Percentiles rank a stretch among this genome's conserved stretches.
Conservation (phyloP, 2,113 vertebrate species). For the Fregetta grallaria region DNA sequence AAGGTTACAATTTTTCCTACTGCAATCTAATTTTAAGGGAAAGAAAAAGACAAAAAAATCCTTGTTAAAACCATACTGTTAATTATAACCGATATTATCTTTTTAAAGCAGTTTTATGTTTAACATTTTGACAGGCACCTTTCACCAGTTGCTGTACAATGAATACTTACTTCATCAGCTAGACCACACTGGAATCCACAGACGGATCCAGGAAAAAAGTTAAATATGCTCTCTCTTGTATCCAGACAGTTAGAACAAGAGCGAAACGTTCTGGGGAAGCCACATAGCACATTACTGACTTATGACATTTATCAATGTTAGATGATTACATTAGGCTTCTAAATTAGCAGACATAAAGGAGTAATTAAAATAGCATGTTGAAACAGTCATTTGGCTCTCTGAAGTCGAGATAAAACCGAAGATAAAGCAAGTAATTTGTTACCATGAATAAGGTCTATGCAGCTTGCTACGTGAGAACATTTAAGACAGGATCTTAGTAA, state of each 20-base stretch:
- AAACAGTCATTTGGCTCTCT: background rate
- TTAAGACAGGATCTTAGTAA: background rate
- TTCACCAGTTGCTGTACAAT: background rate
- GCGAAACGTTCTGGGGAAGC: background rate
- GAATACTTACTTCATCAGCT: background rate
- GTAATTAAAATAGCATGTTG: background rate
- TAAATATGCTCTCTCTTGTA: background rate
- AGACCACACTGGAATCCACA: background rate
- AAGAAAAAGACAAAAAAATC: background rate
- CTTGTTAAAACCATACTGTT: background rate
- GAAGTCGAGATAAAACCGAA: background rate
- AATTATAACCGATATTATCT: rapidly evolving
- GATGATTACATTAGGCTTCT: background rate
- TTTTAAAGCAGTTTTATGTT: background rate
- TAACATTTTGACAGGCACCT: background rate
- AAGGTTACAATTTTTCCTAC: background rate
- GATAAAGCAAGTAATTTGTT: background rate
- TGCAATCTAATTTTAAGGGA: background rate
- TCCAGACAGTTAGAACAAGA: background rate
- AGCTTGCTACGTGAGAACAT: background rate
- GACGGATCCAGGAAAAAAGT: background rate
- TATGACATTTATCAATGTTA: background rate
- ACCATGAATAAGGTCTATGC: background rate
- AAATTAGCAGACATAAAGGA: background rate
- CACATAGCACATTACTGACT: background rate